phyloP scores from a whole-genome alignment of 2,888 invertebrate species.

The Creontiades dilutus region DNA sequence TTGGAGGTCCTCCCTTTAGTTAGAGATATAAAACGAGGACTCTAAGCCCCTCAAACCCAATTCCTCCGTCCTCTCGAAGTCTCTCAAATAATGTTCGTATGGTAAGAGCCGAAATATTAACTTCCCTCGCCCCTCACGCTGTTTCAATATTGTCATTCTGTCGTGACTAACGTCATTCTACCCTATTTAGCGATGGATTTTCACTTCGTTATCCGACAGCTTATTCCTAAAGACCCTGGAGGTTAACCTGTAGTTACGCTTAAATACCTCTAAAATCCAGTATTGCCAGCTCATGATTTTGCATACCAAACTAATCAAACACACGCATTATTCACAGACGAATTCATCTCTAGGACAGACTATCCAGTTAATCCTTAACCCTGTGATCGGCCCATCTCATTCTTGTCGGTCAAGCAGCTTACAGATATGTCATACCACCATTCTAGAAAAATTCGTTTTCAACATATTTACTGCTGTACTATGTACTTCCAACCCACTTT shows the following conservation, averaged over 20 bases:
- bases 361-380: no score
- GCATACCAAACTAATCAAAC: no score
- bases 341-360: no score
- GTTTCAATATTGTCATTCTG: not conserved
- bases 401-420: no score
- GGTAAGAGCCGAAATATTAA: constrained; percentile 10
- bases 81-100: constrained; percentile 27
- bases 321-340: no score
- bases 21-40: constrained; percentile 22
- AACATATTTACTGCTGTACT: no score
- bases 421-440: no score
- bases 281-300: no score
- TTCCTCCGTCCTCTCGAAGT: not conserved
- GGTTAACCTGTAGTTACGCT: not conserved
- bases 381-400: no score
- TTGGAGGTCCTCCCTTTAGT: not conserved
- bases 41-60: not conserved
- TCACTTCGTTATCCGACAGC: not conserved
- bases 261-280: no score
- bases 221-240: not conserved
- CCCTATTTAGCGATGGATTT: not conserved
- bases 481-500: no score
- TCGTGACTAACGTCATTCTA: not conserved
- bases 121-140: not conserved
- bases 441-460: no score